Percentiles rank a stretch among this genome's conserved stretches.
Conservation (phyloP, 2,113 vertebrate genomes). For the Pyxicephalus adspersus region DNA sequence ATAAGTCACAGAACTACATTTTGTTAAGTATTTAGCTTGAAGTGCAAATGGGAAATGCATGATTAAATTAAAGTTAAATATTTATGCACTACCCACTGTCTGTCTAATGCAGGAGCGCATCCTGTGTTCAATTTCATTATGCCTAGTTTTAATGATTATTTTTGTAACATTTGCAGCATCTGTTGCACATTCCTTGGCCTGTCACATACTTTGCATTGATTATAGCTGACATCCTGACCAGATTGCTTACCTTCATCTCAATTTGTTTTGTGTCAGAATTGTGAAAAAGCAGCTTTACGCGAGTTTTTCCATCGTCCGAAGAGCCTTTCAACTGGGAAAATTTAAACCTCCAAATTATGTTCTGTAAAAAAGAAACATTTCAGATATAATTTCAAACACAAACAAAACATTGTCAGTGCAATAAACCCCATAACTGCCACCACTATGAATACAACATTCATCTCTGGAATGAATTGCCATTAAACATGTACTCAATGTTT, state of each 20-base stretch:
- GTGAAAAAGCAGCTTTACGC: constrained; percentile 90
- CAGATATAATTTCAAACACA: not conserved
- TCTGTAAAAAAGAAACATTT: constrained; percentile 68
- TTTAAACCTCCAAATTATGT: constrained; percentile 87
- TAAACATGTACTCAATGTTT: too few relatives aligned
- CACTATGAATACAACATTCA: too few relatives aligned
- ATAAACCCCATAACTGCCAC: too few relatives aligned
- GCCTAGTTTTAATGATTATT: constrained; percentile 22
- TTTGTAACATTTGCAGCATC: constrained; percentile 29
- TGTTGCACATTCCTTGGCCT: not conserved
- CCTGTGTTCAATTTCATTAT: constrained; percentile 21
- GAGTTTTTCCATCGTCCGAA: constrained; percentile 91
- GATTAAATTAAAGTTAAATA: constrained; percentile 46
- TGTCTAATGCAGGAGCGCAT: not conserved
- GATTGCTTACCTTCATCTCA: constrained; percentile 86
- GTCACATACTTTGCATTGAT: constrained; percentile 16
- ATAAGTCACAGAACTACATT: constrained; percentile 26
- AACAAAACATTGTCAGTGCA: too few relatives aligned
- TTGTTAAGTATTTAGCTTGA: constrained; percentile 38
- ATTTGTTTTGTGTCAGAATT: constrained; percentile 89
- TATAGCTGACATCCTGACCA: not conserved
- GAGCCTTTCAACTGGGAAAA: constrained; percentile 96
- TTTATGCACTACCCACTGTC: constrained; percentile 1
- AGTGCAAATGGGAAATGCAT: constrained; percentile 41
- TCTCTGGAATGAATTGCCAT: too few relatives aligned